phyloP scores from a whole-genome alignment of 2,113 vertebrate genomes.

The Trichomycterus rosablanca region DNA sequence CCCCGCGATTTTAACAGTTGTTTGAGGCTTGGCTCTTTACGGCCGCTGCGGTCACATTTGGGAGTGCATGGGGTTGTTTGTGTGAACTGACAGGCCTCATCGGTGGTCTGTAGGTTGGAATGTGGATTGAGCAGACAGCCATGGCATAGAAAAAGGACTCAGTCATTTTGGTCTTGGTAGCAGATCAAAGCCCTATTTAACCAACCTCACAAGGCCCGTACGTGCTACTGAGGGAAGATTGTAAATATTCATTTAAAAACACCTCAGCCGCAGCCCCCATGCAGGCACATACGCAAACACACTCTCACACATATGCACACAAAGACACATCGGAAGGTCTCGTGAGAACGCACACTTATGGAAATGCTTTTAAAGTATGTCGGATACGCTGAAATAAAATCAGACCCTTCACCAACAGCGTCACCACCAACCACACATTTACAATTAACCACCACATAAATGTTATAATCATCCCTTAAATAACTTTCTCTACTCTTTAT shows the following conservation, averaged over 20 bases:
- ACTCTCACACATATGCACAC: too few species aligned
- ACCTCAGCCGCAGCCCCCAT: conserved; percentile 49
- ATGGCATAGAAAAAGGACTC: conserved; percentile 9
- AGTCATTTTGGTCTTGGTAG: conserved; percentile 44
- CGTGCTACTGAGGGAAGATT: conserved; percentile 42
- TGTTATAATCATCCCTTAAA: too few species aligned
- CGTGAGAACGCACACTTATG: too few species aligned
- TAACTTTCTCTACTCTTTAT: too few species aligned
- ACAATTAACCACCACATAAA: too few species aligned
- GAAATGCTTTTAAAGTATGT: too few species aligned
- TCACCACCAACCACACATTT: too few species aligned
- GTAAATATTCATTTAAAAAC: conserved; percentile 49
- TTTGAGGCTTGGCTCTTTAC: conserved; percentile 49
- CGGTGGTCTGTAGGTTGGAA: conserved; percentile 4
- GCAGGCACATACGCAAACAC: background rate
- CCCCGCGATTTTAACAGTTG: conserved; percentile 56
- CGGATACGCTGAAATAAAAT: too few species aligned
- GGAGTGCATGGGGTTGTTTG: conserved; percentile 15
- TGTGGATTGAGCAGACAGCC: conserved; percentile 11
- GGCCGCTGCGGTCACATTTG: conserved; percentile 24
- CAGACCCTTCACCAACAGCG: too few species aligned
- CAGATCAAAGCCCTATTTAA: conserved; percentile 63
- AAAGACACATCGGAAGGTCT: too few species aligned
- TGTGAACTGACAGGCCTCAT: conserved; percentile 28
- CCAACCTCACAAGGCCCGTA: conserved; percentile 51